These are phyloP conservation scores for Diplolepis rosae DNA, from an alignment of 2,888 invertebrate genomes.

Conservation along the genomic window DNA sequence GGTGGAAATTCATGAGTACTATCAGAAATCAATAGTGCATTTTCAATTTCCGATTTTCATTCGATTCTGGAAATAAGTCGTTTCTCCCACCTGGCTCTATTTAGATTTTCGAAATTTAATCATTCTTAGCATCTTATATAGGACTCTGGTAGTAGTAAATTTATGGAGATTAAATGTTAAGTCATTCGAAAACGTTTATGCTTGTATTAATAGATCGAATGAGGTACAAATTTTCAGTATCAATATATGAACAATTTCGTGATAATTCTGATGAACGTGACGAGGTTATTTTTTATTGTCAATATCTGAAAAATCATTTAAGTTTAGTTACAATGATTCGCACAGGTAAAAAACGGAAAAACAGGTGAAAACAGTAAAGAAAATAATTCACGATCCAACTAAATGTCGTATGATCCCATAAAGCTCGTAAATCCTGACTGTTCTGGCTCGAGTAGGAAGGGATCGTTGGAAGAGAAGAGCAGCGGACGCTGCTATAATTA, in stretches of 20 bases:
- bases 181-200: too few relatives aligned
- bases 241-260: neutral
- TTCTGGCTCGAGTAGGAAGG: neutral
- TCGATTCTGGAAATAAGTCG: too few relatives aligned
- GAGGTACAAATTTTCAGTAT: too few relatives aligned
- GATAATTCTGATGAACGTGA: neutral
- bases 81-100: too few relatives aligned
- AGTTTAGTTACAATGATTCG: neutral
- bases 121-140: too few relatives aligned
- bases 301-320: neutral
- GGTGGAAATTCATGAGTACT: too few relatives aligned
- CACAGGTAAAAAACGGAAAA: neutral
- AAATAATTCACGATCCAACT: neutral
- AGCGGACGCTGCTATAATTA: conserved; percentile 53
- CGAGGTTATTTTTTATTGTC: neutral
- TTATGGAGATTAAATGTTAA: too few relatives aligned
- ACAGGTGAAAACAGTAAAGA: neutral
- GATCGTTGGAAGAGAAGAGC: neutral
- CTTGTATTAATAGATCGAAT: too few relatives aligned
- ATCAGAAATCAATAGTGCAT: too few relatives aligned
- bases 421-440: conserved; percentile 12
- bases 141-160: too few relatives aligned
- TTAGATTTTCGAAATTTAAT: too few relatives aligned
- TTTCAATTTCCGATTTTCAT: too few relatives aligned
- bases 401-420: conserved; percentile 1